Base-by-base conservation (phyloP, 2,113 vertebrate species). In the Spermophilus dauricus region DNA sequence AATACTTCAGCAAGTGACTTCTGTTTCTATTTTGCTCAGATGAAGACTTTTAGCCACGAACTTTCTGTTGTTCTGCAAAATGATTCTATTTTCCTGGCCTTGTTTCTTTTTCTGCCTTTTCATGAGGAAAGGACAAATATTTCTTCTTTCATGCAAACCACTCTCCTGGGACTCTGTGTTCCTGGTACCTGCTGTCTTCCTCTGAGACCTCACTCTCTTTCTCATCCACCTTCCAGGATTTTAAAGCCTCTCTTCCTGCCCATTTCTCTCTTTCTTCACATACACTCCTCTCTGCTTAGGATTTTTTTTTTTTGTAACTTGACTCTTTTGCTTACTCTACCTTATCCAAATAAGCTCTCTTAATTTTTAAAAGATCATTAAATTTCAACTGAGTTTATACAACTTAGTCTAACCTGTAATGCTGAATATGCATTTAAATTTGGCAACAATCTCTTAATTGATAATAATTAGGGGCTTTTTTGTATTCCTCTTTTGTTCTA, bases 11-110 rank as follows among this genome's bases (percentile, higher is more conserved):
- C 37, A 82, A 81, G 17, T 88, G 48, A 65, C 48, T 90, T 83
- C 96, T 53, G 32, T 85, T 90, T 90, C 22, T 65, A 1, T 73
- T 91, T 96, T 82, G 63, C 61, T 73, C 26, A 45, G 87, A 73
- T n/a, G 70, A 93, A 83, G 78, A 77, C 67, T 69, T 77, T 77
- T 26, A 94, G 69, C 42, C 37, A 58, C 48, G 22, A 69, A 48
- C 12, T 61, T 89, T 86, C 11, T n/a, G 12, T 26, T 72, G 56
- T 65, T 78, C 73, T 94, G 92, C 48, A 11, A 20, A 80, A 81
- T 20, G 56, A 39, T 32, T 86, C 72, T 80, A 63, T 58, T 28
- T 78, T 28, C n/a, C 5, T 82, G 8, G 24, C 2, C 17, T 45
- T 82, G 89, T 58, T 37, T 69, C 1, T 39, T 91, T 69, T 88